Evolutionary conservation across 2,888 invertebrate genomes (phyloP).

Genomic region (Nineta flava): DNA sequence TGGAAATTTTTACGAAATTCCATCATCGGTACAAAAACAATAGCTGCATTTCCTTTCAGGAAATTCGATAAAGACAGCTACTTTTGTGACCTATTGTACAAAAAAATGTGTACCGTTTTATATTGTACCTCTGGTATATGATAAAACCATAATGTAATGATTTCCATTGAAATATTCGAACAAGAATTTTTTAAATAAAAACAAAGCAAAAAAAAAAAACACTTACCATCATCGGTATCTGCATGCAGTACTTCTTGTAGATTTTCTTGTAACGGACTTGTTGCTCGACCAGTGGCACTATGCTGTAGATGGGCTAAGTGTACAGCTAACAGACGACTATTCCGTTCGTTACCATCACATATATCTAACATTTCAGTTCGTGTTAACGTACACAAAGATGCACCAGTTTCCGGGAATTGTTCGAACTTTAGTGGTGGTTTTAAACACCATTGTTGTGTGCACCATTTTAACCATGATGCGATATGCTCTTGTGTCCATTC

Average conservation of each 20-base stretch:
- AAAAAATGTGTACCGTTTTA: too few species aligned
- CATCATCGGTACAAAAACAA: too few species aligned
- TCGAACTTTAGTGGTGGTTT: conserved; percentile 32
- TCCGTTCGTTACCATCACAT: conserved; percentile 28
- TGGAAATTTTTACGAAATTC: too few species aligned
- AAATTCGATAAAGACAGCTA: too few species aligned
- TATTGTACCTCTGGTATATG: too few species aligned
- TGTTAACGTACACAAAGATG: conserved; percentile 40
- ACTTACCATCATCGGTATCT: conserved; percentile 6
- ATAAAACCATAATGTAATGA: too few species aligned
- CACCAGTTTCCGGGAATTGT: conserved; percentile 38
- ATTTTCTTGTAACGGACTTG: conserved; percentile 38
- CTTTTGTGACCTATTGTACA: too few species aligned
- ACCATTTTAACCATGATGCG: conserved; percentile 44
- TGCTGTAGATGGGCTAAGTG: conserved; percentile 43
- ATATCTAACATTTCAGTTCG: conserved; percentile 42
- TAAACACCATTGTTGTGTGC: conserved; percentile 39
- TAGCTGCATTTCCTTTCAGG: too few species aligned
- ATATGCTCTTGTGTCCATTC: conserved; percentile 44
- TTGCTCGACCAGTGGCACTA: conserved; percentile 40
- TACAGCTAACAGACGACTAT: conserved; percentile 38
- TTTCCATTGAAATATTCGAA: too few species aligned
- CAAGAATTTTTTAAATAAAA: too few species aligned
- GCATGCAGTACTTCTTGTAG: conserved; percentile 24
- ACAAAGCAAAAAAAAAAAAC: not conserved